Evolutionary conservation across 2,888 invertebrate genomes (phyloP), one percentile per base, ranked within the genome.

Genomic region (Synanthedon andrenaeformis): DNA sequence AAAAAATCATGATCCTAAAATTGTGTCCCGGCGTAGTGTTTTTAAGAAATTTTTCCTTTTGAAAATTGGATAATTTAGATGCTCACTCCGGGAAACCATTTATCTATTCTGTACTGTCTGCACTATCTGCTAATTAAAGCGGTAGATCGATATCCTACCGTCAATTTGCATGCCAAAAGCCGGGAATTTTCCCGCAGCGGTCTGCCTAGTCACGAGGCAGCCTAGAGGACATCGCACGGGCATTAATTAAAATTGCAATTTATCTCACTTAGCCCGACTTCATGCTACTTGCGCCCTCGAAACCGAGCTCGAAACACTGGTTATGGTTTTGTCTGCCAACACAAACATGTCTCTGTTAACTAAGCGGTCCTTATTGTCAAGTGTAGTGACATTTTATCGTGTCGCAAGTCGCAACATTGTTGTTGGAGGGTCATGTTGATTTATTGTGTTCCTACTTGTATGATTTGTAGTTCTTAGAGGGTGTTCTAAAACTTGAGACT

Each of bases 241-340:
- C 67, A 67, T 70, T 74, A 69, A 75, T 76, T 76, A 73, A 74
- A 74, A 70, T 60, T 67, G 69, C 65, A 74, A 70, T 75, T 73
- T 72, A 72, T 73, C 71, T 74, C 72, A 71, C 67, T 74, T 72
- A 72, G 59, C 62, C 62, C 58, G 58, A 58, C 54, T 57, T 65
- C 58, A 28, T 51, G 58, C 58, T 57, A 56, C 61, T 59, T 60
- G 59, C 52, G 35, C 35, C 13, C 53, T 54, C 49, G 49, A 50
- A 42, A 54, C 53, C 53, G 35, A 19, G n/a, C 54, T 54, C 49
- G 49, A 50, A 42, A 54, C 53, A 53, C 54, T 56, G 56, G 53
- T 53, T 55, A 51, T 17, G 45, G 45, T 55, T 55, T 56, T 53
- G 56, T 57, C 57, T 58, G 53, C 55, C 54, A 54, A 57, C 53